Evolutionary conservation across 2,113 vertebrate species (phyloP).

Genomic region (Tauraco erythrolophus): DNA sequence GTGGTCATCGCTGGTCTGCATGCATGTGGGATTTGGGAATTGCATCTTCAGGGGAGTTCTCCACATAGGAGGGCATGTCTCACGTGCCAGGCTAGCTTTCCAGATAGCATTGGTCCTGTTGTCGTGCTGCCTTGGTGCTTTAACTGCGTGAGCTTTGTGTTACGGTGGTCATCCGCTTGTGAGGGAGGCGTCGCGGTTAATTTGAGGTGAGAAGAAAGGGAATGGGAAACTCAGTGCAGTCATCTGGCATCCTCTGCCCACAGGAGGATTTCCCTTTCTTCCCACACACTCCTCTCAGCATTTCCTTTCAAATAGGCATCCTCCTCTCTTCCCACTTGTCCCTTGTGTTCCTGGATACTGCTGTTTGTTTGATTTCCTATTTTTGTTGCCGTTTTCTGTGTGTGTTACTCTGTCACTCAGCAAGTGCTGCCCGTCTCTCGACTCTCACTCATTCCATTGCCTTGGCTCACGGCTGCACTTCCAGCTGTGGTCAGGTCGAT

Average conservation of each 20-base stretch:
- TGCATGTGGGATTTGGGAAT: background rate
- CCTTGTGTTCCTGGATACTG: background rate
- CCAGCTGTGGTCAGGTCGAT: rapidly evolving
- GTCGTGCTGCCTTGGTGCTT: background rate
- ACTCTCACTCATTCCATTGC: background rate
- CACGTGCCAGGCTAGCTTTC: background rate
- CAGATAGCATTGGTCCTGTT: rapidly evolving
- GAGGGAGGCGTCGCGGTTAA: background rate
- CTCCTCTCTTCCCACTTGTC: background rate
- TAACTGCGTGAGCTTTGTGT: background rate
- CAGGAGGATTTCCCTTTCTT: background rate
- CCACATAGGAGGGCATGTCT: rapidly evolving
- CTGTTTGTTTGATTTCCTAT: background rate
- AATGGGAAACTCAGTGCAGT: background rate
- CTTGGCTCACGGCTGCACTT: rapidly evolving
- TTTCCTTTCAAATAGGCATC: background rate
- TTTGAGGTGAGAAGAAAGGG: background rate
- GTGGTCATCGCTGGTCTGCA: background rate
- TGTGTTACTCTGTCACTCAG: background rate
- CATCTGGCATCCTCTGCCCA: background rate
- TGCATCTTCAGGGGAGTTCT: background rate
- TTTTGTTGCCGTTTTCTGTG: background rate
- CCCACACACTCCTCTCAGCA: background rate
- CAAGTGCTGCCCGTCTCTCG: background rate
- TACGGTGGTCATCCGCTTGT: background rate